Percentiles rank a stretch among this genome's conserved stretches.
Conservation (phyloP, 2,113 vertebrate species). For the Onychostoma macrolepis region DNA sequence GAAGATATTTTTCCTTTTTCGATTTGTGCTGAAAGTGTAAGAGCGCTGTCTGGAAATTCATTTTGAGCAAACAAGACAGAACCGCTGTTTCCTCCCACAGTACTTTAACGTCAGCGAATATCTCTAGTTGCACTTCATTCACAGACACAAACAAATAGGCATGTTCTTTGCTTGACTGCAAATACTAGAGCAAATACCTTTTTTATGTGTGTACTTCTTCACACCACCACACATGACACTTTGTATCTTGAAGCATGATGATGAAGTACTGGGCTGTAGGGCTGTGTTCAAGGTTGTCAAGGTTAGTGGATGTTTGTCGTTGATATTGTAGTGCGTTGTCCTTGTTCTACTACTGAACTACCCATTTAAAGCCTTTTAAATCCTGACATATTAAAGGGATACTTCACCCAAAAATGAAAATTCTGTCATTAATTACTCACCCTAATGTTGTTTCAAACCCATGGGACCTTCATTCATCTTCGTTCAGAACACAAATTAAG, state of each 20-base stretch:
- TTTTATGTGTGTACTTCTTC: not conserved
- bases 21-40: conserved; percentile 2
- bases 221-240: not conserved
- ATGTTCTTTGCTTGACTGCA: conserved; percentile 7
- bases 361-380: not conserved
- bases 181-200: not conserved
- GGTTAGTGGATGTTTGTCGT: not conserved
- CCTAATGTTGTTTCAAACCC: too few species aligned
- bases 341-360: not conserved
- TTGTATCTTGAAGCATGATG: not conserved
- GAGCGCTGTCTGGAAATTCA: not conserved
- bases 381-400: not conserved
- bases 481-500: too few species aligned
- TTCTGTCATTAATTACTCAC: not conserved
- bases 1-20: not conserved
- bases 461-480: too few species aligned
- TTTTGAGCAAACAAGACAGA: conserved; percentile 11
- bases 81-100: conserved; percentile 3
- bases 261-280: not conserved
- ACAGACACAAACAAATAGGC: conserved; percentile 4
- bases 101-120: not conserved
- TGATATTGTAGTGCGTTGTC: not conserved
- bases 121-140: not conserved
- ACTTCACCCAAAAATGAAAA: not conserved
- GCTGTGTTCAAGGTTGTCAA: not conserved